Conservation (phyloP, 1,140 invertebrate genomes). For the Calephelis nemesis region DNA sequence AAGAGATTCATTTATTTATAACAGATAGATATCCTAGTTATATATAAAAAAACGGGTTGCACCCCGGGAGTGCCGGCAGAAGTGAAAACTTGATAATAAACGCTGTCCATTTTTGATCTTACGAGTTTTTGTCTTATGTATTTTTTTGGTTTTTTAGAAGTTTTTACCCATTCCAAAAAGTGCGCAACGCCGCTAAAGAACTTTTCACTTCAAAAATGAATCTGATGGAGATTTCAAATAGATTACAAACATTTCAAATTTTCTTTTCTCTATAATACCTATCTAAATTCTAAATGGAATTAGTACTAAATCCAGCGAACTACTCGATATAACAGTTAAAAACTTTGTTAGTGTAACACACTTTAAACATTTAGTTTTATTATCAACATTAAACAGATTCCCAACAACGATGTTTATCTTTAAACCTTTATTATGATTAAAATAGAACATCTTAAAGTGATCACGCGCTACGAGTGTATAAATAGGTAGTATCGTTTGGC, state of each 20-base stretch:
- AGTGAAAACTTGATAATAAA: too few species aligned
- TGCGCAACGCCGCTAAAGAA: too few species aligned
- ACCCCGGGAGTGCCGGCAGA: too few species aligned
- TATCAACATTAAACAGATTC: constrained; percentile 3
- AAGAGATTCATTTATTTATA: too few species aligned
- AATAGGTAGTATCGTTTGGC: constrained; percentile 69
- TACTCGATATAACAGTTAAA: not conserved
- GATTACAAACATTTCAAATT: not conserved
- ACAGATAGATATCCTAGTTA: too few species aligned
- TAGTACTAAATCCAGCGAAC: not conserved
- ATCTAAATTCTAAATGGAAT: not conserved
- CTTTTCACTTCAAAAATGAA: too few species aligned
- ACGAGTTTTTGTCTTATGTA: too few species aligned
- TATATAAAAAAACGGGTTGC: too few species aligned
- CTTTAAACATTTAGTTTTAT: constrained; percentile 4
- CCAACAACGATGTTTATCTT: constrained; percentile 14
- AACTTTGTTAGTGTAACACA: constrained; percentile 3
- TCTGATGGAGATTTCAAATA: too few species aligned
- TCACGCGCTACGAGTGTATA: constrained; percentile 55
- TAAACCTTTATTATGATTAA: constrained; percentile 52
- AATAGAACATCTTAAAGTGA: constrained; percentile 58
- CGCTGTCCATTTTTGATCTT: too few species aligned
- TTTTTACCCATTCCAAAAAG: too few species aligned
- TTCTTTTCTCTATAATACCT: not conserved
- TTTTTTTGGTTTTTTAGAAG: too few species aligned